Evolutionary conservation across 2,113 vertebrate species (phyloP).

Genomic region (Paramisgurnus dabryanus): DNA sequence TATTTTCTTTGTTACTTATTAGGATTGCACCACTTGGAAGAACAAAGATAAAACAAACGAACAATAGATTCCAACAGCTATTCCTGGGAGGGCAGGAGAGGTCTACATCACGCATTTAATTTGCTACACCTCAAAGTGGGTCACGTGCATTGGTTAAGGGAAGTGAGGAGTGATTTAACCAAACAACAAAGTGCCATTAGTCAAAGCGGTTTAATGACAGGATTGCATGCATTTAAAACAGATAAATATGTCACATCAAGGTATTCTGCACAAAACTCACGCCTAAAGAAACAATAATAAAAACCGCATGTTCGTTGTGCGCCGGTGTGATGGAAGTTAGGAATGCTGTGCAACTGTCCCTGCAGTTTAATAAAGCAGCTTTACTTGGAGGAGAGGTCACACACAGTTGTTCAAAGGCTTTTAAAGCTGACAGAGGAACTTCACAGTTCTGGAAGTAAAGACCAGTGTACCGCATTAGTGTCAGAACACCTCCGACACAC

Average conservation of each 20-base stretch:
- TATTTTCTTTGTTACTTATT: constrained; percentile 30
- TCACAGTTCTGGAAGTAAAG: constrained; percentile 80
- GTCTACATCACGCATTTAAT: constrained; percentile 26
- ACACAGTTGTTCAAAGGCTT: constrained; percentile 77
- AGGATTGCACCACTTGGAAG: constrained; percentile 26
- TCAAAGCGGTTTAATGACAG: constrained; percentile 32
- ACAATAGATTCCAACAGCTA: constrained; percentile 24
- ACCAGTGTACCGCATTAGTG: constrained; percentile 79
- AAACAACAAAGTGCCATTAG: constrained; percentile 40
- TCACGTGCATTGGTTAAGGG: constrained; percentile 7
- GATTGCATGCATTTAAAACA: constrained; percentile 35
- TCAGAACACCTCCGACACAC: constrained; percentile 68
- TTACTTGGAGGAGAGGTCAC: constrained; percentile 54
- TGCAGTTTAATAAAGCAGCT: constrained; percentile 63
- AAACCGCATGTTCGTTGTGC: constrained; percentile 26
- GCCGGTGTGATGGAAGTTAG: constrained; percentile 41
- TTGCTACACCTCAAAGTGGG: constrained; percentile 30
- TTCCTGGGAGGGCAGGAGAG: constrained; percentile 33
- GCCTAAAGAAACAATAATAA: constrained; percentile 34
- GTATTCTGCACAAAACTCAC: constrained; percentile 6
- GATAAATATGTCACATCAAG: constrained; percentile 42
- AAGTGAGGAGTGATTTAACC: constrained; percentile 30
- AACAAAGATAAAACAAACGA: constrained; percentile 26
- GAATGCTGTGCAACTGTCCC: constrained; percentile 57
- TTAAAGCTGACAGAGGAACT: constrained; percentile 77